Percentiles rank a stretch among this genome's conserved stretches.
Evolutionary conservation across 2,113 vertebrate genomes (phyloP).

Genomic region (Petrocephalus zakoni): DNA sequence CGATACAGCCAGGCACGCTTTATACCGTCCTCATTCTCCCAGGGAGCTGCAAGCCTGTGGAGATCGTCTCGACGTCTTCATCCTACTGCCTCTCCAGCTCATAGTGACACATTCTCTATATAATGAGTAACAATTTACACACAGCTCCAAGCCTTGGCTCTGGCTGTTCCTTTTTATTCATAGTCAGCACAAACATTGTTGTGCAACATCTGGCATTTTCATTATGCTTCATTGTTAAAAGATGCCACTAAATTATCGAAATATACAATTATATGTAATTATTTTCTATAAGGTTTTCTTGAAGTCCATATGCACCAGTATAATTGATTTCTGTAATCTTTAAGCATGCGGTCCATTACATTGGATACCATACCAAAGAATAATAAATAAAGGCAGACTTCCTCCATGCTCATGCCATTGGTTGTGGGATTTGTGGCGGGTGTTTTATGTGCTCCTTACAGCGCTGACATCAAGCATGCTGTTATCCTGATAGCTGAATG

Average conservation of each 20-base stretch:
- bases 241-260: background rate
- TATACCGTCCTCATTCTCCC: background rate
- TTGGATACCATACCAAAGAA: background rate
- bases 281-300: background rate
- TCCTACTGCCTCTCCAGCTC: background rate
- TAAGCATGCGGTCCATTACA: background rate
- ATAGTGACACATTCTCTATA: background rate
- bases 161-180: background rate
- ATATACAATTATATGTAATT: background rate
- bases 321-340: background rate
- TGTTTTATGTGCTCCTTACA: background rate
- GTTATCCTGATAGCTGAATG: background rate
- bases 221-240: background rate
- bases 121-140: background rate
- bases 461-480: background rate
- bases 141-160: background rate
- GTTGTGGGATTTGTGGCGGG: background rate
- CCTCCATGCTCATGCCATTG: background rate
- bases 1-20: background rate
- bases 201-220: background rate
- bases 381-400: too few species aligned
- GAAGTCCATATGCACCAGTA: background rate
- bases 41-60: background rate
- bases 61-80: constrained; percentile 19
- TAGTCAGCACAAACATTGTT: background rate